Evolutionary conservation across 2,113 vertebrate genomes (phyloP).

Genomic region (Aspidoscelis tigris): DNA sequence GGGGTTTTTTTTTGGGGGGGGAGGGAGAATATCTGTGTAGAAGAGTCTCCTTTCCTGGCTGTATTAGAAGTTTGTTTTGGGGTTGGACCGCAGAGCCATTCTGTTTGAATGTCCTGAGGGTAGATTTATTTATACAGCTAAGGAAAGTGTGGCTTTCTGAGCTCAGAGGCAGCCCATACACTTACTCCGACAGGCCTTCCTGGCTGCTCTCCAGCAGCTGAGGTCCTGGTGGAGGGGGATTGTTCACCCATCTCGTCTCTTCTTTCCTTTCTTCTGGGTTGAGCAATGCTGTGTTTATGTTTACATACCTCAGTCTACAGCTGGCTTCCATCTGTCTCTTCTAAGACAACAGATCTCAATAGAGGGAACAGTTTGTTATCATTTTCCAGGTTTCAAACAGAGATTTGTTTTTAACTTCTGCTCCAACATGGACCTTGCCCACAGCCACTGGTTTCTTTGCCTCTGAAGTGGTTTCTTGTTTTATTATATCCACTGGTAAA

Average conservation of each 20-base stretch:
- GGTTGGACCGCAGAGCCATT: neutral
- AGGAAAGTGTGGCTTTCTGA: conserved; percentile 4
- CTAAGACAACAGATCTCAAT: conserved; percentile 5
- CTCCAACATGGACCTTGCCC: neutral
- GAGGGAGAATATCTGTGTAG: neutral
- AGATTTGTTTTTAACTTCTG: conserved; percentile 4
- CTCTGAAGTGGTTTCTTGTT: conserved; percentile 14
- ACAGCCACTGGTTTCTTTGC: neutral
- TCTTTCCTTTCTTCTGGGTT: conserved; percentile 24
- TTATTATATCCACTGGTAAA: neutral
- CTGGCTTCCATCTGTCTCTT: conserved; percentile 39
- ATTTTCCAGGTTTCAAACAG: conserved; percentile 1
- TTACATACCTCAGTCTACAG: conserved; percentile 57
- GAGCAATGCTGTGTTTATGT: conserved; percentile 27
- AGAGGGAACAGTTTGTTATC: conserved; percentile 3
- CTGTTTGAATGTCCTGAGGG: conserved; percentile 21
- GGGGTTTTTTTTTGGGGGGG: neutral
- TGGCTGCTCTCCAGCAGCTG: conserved; percentile 20
- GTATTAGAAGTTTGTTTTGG: conserved; percentile 9
- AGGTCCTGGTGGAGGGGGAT: conserved; percentile 8
- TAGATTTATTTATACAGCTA: conserved; percentile 48
- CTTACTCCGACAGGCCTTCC: neutral
- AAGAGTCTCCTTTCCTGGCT: too few species aligned
- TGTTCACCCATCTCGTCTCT: conserved; percentile 36
- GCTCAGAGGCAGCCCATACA: neutral